phyloP scores from a whole-genome alignment of 2,113 vertebrate species.

The Bubo scandiacus region DNA sequence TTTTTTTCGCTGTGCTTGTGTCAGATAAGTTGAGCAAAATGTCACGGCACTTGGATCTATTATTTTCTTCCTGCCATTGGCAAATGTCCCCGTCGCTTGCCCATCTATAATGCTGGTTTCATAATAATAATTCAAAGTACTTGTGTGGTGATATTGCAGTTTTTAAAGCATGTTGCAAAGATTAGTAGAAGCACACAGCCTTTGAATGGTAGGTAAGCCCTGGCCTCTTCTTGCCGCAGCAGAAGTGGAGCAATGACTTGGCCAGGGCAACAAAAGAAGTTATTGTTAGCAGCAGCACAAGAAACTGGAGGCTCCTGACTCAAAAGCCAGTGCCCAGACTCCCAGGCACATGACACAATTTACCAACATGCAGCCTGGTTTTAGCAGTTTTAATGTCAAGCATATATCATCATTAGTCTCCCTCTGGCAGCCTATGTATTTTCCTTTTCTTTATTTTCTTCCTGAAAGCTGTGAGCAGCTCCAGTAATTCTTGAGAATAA shows the following conservation, averaged over 20 bases:
- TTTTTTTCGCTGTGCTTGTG: accelerated
- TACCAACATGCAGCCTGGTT: neutral
- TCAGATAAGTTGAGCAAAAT: neutral
- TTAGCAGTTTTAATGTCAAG: slow-evolving; percentile 6
- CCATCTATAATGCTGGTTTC: neutral
- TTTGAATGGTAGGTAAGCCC: neutral
- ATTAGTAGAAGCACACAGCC: neutral
- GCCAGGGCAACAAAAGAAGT: neutral
- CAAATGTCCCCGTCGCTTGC: neutral
- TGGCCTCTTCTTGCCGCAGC: neutral
- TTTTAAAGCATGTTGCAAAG: neutral
- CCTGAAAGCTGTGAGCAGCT: slow-evolving; percentile 44
- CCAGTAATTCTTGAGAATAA: slow-evolving; percentile 47
- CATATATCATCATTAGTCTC: slow-evolving; percentile 51
- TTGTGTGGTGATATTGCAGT: neutral
- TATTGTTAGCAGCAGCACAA: neutral
- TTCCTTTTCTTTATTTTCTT: slow-evolving; percentile 17
- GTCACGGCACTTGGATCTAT: neutral
- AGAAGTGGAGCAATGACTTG: neutral
- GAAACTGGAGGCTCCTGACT: neutral
- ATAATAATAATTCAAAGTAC: neutral
- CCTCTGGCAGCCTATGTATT: slow-evolving; percentile 36
- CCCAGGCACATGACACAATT: neutral
- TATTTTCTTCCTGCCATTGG: neutral
- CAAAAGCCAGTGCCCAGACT: neutral